Conservation (phyloP, 2,888 invertebrate genomes). For the Anticlea derivata region DNA sequence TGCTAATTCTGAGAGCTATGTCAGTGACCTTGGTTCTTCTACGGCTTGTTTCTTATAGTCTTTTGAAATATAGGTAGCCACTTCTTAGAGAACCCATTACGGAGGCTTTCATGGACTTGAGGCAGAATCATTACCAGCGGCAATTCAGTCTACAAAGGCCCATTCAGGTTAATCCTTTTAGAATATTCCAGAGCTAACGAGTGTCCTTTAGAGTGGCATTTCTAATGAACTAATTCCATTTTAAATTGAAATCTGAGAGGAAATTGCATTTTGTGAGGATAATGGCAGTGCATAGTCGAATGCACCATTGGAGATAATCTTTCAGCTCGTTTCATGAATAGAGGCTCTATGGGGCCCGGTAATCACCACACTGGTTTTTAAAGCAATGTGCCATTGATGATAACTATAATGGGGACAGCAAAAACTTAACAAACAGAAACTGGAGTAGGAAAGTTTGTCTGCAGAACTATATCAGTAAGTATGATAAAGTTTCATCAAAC, state of each 20-base stretch:
- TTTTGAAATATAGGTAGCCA: not conserved
- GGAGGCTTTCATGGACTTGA: conserved; percentile 26
- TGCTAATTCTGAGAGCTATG: no score
- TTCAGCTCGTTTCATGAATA: not conserved
- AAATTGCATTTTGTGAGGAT: conserved; percentile 18
- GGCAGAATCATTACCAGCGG: conserved; percentile 34
- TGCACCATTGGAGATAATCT: conserved; percentile 3
- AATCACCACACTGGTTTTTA: no score
- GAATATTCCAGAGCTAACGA: conserved; percentile 38
- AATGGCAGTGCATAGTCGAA: conserved; percentile 7
- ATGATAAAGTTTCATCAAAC: no score
- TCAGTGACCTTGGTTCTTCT: no score
- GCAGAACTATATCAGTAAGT: no score
- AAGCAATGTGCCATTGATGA: no score
- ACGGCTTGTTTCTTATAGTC: no score
- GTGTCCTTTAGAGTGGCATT: conserved; percentile 34
- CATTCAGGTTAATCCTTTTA: conserved; percentile 34
- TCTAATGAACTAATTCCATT: conserved; percentile 33
- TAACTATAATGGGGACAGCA: no score
- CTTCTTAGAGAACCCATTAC: conserved; percentile 19
- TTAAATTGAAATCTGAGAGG: conserved; percentile 20
- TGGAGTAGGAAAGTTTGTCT: no score
- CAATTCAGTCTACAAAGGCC: conserved; percentile 34
- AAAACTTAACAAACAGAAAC: no score
- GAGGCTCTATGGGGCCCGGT: not conserved